Base-by-base conservation (phyloP, 2,113 vertebrate species). In the Hippocampus abdominalis region DNA sequence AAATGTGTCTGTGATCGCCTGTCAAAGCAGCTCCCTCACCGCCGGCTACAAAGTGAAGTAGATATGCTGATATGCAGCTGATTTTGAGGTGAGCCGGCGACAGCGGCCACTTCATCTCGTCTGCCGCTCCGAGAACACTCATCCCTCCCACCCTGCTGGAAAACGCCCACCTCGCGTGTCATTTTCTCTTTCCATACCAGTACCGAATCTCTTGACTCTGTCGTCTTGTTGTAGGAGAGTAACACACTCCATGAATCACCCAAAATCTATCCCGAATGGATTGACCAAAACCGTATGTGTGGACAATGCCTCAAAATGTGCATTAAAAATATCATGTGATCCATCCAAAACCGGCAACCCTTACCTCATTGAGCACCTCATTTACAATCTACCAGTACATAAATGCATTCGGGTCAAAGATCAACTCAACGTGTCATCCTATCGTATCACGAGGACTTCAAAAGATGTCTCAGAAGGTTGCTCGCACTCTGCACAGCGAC, bases 31-130 rank as follows among this genome's bases (percentile, higher is more conserved):
- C 69, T 81, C 79, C 70, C 77, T 67, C 61, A 72, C 69, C 32
- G 2, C 64, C 49, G 74, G 81, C 32, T 73, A 75, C 75, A 80
- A 78, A 80, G 78, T 72, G 72, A 84, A 83, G 86, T 66, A 81
- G 86, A 80, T 79, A 83, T 81, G 80, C 80, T 81, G 80, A 85
- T 79, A 79, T 48, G 75, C 68, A 63, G 76, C 63, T 66, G 77
- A 84, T 82, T 81, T 82, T 84, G 67, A 83, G 87, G 83, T 77
- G 20, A 79, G 68, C 29, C 60, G 46, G 40, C 68, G 72, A 83
- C 80, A 82, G 74, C 77, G 65, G 68, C 72, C 46, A 61, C 80
- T 78, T 79, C 69, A 78, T 82, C 66, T 57, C 70, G 70, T 61
- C 61, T 68, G 61, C 59, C 27, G 63, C 65, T 49, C 51, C 77